Percentiles rank a stretch among this genome's conserved stretches.
Conservation (phyloP, 2,797 vertebrate genomes). For the Hafferia zeledoni region DNA sequence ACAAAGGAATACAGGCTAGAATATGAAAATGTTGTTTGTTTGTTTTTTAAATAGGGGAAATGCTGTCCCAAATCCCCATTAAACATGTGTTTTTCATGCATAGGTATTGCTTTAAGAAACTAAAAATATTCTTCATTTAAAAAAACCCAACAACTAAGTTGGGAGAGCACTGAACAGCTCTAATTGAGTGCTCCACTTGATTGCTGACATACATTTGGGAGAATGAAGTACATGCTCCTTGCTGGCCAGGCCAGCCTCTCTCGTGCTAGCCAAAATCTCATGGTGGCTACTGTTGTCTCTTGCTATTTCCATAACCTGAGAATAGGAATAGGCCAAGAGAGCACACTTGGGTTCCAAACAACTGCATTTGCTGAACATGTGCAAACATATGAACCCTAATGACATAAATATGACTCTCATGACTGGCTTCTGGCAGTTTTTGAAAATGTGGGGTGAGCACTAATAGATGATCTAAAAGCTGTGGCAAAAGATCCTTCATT, state of each 20-base stretch:
- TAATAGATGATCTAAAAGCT: neutral
- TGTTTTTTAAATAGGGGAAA: neutral
- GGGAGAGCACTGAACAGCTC: neutral
- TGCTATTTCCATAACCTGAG: neutral
- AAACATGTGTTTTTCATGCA: neutral
- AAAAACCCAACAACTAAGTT: neutral
- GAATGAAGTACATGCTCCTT: neutral
- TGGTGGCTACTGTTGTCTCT: neutral
- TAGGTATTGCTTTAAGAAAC: neutral
- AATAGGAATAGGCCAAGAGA: neutral
- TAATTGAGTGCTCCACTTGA: constrained; percentile 12
- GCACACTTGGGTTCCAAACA: neutral
- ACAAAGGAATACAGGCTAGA: neutral
- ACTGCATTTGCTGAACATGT: neutral
- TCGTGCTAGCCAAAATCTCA: neutral
- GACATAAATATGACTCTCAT: neutral
- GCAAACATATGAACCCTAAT: neutral
- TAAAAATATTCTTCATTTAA: neutral
- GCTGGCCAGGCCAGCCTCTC: neutral
- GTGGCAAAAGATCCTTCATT: neutral
- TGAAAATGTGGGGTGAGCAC: rapidly evolving
- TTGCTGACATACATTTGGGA: constrained; percentile 22
- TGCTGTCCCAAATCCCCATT: neutral
- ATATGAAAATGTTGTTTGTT: neutral
- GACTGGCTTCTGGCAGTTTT: neutral